phyloP scores from a whole-genome alignment of 2,113 vertebrate genomes.

The Picathartes gymnocephalus region DNA sequence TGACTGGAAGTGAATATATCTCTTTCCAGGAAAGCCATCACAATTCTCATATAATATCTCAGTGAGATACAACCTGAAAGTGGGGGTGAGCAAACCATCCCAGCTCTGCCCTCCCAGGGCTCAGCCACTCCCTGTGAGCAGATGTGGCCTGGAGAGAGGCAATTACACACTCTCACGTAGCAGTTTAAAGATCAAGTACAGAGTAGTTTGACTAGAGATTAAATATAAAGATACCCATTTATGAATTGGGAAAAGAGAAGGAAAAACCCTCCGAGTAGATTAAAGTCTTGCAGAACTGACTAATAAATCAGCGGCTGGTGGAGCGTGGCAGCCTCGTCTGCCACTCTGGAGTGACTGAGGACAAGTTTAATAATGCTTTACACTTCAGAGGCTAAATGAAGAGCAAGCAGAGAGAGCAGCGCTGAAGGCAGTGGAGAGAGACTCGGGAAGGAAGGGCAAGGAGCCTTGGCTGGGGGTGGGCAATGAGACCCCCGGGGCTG shows the following conservation, averaged over 20 bases:
- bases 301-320: background rate
- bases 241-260: background rate
- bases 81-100: fast-evolving
- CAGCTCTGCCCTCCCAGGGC: background rate
- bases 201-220: slow-evolving; percentile 1
- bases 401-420: background rate
- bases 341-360: background rate
- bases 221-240: slow-evolving; percentile 9
- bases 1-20: background rate
- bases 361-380: background rate
- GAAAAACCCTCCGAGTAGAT: background rate
- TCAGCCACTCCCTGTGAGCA: fast-evolving
- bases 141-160: background rate
- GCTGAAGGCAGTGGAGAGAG: background rate
- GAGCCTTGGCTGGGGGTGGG: background rate
- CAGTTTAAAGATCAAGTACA: background rate
- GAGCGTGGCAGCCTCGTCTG: slow-evolving; percentile 7
- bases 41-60: fast-evolving
- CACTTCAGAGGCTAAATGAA: background rate
- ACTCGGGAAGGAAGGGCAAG: fast-evolving
- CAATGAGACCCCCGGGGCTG: fast-evolving
- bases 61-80: background rate
- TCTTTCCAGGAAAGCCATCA: background rate
- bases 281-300: slow-evolving; percentile 25
- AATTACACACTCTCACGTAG: background rate